Evolutionary conservation across 2,888 invertebrate genomes (phyloP), one percentile per base, ranked within the genome.

Genomic region (Caenorhabditis panamensis): DNA sequence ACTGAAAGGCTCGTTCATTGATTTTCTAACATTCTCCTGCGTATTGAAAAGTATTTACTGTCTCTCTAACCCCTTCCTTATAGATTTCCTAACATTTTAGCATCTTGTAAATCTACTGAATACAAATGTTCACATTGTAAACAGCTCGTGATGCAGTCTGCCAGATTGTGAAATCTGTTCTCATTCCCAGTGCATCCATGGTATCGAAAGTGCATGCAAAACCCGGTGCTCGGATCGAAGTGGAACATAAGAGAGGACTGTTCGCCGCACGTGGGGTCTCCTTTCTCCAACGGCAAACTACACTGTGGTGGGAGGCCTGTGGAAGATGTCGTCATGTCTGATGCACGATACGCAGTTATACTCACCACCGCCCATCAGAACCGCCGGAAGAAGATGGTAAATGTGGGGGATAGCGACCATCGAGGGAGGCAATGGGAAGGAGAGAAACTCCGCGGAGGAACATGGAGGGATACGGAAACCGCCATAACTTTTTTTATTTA

Each of bases 391-490:
- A 26, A 73, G 59, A 51, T 66, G 66, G 58, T 51, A 73, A 73
- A 73, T 66, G 37, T 73, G 64, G 13, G 73, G 73, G 26, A 73
- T 41, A 0, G 53, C 22, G 20, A 66, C 44, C 72, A 73, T 64
- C 26, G 24, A 36, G 13, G 22, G n/a, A n/a, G n/a, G 47, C 16
- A 5, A 20, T n/a, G 37, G 22, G 28, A 1, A n/a, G 24, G 16
- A 16, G 16, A 49, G 18, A 69, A 54, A 62, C 56, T 31, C 4
- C 31, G 31, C 4, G 31, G 9, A 31, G 9, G 41, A 41, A 41
- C 13, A n/a, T n/a, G n/a, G n/a, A n/a, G n/a, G n/a, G 20, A 22
- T 2, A 37, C 41, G 37, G 36, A 20, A 36, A 58, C 1, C 26
- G 4, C 18, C 9, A 51, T 59, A 64, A 66, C 4, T 1, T 59